These are phyloP conservation scores for Teleogryllus oceanicus DNA, from an alignment of 2,888 invertebrate species.

Conservation along the genomic window DNA sequence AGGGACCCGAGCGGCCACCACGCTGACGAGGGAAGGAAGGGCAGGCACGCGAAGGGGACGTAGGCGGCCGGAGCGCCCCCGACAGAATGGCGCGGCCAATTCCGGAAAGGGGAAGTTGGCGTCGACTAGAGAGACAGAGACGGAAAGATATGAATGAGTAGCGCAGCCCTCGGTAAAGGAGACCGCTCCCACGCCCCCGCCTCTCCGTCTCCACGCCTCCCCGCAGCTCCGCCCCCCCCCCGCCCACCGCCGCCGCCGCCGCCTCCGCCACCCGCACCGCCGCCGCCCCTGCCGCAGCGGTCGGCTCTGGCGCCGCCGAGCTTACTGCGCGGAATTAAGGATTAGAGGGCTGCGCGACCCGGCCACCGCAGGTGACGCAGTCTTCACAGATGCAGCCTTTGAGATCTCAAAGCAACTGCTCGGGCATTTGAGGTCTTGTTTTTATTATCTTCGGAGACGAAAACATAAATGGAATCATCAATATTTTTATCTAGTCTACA, in stretches of 20 bases:
- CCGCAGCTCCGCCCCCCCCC: too few relatives aligned
- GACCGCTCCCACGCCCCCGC: background rate
- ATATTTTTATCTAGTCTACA: too few relatives aligned
- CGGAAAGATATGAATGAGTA: conserved; percentile 4
- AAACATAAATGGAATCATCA: too few relatives aligned
- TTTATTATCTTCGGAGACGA: too few relatives aligned
- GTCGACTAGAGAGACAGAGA: conserved; percentile 9
- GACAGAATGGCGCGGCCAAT: background rate
- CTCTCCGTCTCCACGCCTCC: too few relatives aligned
- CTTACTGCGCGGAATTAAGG: too few relatives aligned
- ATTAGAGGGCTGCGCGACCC: too few relatives aligned
- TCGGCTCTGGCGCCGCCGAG: too few relatives aligned
- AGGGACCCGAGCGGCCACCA: background rate
- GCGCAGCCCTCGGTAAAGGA: conserved; percentile 8
- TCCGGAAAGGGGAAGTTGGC: background rate
- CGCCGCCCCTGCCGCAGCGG: background rate
- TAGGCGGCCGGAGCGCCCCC: background rate
- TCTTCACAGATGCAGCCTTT: too few relatives aligned
- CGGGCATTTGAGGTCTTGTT: too few relatives aligned
- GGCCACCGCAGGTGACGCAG: too few relatives aligned
- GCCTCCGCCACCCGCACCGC: background rate
- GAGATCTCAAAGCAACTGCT: too few relatives aligned
- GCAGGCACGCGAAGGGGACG: conserved; percentile 10
- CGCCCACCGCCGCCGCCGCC: background rate
- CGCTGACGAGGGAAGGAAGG: background rate